Percentiles rank a stretch among this genome's conserved stretches.
Evolutionary conservation across 2,888 invertebrate species (phyloP).

Genomic region (Electrophaes corylata): DNA sequence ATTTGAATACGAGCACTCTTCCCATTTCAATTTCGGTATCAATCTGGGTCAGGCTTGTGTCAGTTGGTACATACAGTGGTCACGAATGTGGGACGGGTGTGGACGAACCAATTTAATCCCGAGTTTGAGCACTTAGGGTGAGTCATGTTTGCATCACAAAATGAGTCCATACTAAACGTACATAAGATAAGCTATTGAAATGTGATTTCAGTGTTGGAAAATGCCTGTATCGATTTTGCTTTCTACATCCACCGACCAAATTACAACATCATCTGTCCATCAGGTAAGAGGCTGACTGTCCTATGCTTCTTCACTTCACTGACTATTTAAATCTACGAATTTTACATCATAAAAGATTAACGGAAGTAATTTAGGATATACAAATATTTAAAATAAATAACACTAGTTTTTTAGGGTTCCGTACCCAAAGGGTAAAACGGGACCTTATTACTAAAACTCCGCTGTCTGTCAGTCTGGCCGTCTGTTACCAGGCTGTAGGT

Average conservation of each 20-base stretch:
- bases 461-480: no score
- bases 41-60: slow-evolving; percentile 32
- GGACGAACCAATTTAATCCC: slow-evolving; percentile 29
- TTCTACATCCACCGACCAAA: neutral
- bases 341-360: no score
- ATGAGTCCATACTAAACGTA: no score
- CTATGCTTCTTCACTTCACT: no score
- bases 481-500: no score
- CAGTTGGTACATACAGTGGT: slow-evolving; percentile 9
- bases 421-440: no score
- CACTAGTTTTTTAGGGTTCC: no score
- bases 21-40: slow-evolving; percentile 31
- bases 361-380: no score
- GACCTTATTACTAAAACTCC: no score
- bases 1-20: slow-evolving; percentile 25
- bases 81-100: slow-evolving; percentile 20
- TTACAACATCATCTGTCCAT: neutral
- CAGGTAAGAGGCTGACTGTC: no score
- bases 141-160: slow-evolving; percentile 10
- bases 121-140: slow-evolving; percentile 7
- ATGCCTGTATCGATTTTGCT: neutral
- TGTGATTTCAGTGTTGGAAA: neutral
- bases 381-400: no score
- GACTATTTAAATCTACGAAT: no score
- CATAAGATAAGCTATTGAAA: slow-evolving; percentile 3